Evolutionary conservation across 2,113 vertebrate genomes (phyloP), one percentile per base, ranked within the genome.

Genomic region (Sialia sialis): DNA sequence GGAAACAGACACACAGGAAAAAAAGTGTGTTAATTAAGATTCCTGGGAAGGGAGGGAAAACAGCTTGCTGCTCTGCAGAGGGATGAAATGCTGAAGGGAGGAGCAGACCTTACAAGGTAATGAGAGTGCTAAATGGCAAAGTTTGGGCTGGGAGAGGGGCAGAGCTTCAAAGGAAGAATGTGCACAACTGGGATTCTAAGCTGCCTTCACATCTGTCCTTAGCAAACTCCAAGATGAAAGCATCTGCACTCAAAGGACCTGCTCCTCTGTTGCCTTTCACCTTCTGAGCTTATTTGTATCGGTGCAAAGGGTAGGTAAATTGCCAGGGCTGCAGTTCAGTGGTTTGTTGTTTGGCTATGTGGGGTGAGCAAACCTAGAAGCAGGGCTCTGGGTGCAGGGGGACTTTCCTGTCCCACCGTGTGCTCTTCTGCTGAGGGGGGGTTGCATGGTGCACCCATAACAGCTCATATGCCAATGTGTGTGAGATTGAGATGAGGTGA

Each of bases 111-210:
- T 85, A 39, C 3, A 3, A 77, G 87, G 89, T 94, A 96, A 95
- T 87, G 81, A 77, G 78, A 49, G 62, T 39, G 17, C 59, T 92
- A 91, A 95, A 77, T 66, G 51, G 91, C 59, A 74, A 85, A 93
- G 51, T 87, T 69, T 91, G 87, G 89, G 38, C 51, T 93, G 67
- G 75, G 84, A 84, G 85, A 90, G 80, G 88, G 63, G 84, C 76
- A 90, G 78, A 87, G 39, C 91, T 95, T 96, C 94, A 95, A 94
- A 96, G 94, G 69, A 94, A 43, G 95, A 96, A 96, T 95, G 91
- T 68, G 73, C 27, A 84, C 68, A 75, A 62, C 84, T 92, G 80
- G 84, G 91, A 85, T 93, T 7, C 2, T 67, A 46, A 80, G 19
- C 29, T 87, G 52, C 60, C 62, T 95, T 91, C 89, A 58, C 18